Percentiles rank a stretch among this genome's conserved stretches.
phyloP scores from a whole-genome alignment of 2,797 vertebrate species.

The Menidia menidia region DNA sequence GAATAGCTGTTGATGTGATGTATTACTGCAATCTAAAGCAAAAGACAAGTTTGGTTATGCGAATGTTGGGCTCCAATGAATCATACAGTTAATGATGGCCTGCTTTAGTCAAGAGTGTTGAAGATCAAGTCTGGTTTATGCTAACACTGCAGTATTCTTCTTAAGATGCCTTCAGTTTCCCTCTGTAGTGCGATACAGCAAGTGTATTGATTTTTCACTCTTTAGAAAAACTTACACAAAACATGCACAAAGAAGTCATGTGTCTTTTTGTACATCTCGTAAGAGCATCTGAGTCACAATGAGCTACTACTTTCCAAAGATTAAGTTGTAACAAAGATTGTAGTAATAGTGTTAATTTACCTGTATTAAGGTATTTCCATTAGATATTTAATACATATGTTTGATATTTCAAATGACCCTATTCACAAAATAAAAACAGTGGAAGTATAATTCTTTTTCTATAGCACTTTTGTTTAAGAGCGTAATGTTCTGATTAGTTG shows the following conservation, averaged over 20 bases:
- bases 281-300: neutral
- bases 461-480: neutral
- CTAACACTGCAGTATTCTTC: constrained; percentile 4
- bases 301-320: neutral
- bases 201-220: neutral
- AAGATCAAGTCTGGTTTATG: constrained; percentile 18
- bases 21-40: constrained; percentile 28
- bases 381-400: neutral
- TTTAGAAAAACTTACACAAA: neutral
- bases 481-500: neutral
- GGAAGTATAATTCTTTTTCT: neutral
- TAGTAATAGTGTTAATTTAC: neutral
- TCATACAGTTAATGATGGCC: constrained; percentile 5
- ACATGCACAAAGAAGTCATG: neutral
- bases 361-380: too few relatives aligned
- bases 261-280: neutral
- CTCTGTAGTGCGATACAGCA: neutral
- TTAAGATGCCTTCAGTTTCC: neutral
- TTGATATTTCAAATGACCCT: neutral
- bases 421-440: neutral
- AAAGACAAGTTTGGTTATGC: constrained; percentile 14
- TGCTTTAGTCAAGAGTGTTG: constrained; percentile 13
- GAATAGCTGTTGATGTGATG: constrained; percentile 42
- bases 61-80: neutral
- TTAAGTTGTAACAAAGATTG: neutral